Evolutionary conservation across 2,797 vertebrate genomes (phyloP).

Genomic region (Danio albolineatus): DNA sequence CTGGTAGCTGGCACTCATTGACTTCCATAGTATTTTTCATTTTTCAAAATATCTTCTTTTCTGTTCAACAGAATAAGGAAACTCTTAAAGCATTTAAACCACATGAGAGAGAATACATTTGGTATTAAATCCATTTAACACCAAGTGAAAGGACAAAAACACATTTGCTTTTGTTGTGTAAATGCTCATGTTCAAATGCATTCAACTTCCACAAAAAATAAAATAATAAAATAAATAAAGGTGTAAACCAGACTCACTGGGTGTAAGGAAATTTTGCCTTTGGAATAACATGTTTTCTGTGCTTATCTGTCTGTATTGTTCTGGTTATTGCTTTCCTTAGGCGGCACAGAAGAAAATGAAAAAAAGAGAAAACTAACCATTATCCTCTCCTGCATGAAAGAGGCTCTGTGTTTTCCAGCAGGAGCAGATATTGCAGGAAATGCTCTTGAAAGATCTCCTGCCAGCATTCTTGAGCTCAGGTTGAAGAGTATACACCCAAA

Average conservation of each 20-base stretch:
- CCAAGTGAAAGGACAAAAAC: no score
- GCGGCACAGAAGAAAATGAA: not conserved
- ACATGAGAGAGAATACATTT: no score
- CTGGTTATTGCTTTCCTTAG: not conserved
- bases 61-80: no score
- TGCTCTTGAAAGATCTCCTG: slow-evolving; percentile 3
- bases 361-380: not conserved
- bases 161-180: no score
- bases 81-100: no score
- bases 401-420: not conserved
- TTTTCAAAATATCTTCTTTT: no score
- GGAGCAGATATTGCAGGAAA: not conserved
- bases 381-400: not conserved
- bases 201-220: no score
- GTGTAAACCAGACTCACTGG: not conserved
- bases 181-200: no score
- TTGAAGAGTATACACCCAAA: not conserved
- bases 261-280: not conserved
- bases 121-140: no score
- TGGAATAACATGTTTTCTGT: not conserved
- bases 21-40: no score
- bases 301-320: not conserved
- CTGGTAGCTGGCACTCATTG: no score
- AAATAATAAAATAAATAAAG: no score
- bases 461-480: slow-evolving; percentile 8